Conservation (phyloP, 2,113 vertebrate genomes). For the Cyprinodon tularosa region DNA sequence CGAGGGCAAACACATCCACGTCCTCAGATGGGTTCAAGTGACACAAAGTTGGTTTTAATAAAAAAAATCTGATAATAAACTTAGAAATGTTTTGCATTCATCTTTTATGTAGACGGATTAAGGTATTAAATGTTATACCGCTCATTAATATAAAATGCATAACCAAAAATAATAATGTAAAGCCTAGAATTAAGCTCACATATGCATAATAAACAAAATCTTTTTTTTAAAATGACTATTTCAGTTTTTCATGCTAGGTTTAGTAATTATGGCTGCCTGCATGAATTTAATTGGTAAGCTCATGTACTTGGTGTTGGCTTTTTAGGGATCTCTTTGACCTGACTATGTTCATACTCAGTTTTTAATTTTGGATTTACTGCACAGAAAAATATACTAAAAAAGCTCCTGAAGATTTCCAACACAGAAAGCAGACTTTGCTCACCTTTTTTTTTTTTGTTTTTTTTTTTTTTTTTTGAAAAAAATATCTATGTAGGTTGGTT, state of each 20-base stretch:
- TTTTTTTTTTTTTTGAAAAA: too few relatives aligned
- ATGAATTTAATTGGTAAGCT: background rate
- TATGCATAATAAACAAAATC: background rate
- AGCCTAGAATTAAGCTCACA: background rate
- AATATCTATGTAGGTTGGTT: too few relatives aligned
- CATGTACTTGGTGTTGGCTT: background rate
- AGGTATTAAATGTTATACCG: background rate
- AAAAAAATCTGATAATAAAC: too few relatives aligned
- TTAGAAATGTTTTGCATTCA: too few relatives aligned
- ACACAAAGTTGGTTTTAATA: too few relatives aligned
- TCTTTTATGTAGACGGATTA: background rate
- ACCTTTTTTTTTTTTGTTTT: too few relatives aligned
- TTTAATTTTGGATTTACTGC: too few relatives aligned
- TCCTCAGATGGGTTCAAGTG: too few relatives aligned
- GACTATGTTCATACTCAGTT: too few relatives aligned
- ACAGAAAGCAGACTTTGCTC: background rate
- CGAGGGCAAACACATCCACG: too few relatives aligned
- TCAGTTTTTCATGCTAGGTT: background rate
- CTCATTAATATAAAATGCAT: background rate
- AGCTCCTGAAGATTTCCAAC: background rate
- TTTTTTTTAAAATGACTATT: too few relatives aligned
- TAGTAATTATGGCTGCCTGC: background rate
- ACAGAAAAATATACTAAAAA: background rate
- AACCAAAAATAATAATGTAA: background rate
- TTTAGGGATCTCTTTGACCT: background rate